Conservation (phyloP, 2,888 invertebrate genomes). For the Nomada fabriciana region DNA sequence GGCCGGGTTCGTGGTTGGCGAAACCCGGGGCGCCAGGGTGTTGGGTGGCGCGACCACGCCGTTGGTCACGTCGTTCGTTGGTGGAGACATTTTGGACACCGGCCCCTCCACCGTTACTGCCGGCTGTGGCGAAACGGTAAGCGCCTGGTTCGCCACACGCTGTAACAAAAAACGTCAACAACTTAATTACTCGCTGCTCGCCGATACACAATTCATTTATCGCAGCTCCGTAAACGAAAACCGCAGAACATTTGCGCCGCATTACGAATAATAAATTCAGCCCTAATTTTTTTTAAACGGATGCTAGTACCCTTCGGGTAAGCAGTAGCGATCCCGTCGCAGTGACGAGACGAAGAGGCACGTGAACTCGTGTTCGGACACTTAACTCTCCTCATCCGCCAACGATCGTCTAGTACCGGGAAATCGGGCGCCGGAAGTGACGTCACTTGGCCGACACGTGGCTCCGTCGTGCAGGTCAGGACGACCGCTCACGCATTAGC, state of each 20-base stretch:
- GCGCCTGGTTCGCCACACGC: conserved; percentile 84
- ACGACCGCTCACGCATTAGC: conserved; percentile 20
- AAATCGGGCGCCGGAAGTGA: conserved; percentile 75
- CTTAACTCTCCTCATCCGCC: conserved; percentile 74
- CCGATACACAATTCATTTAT: not conserved
- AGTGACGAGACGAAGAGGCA: conserved; percentile 29
- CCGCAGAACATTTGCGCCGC: not conserved
- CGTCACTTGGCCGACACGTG: conserved; percentile 68
- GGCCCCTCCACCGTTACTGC: conserved; percentile 84
- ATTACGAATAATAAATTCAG: not conserved
- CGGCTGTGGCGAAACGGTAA: conserved; percentile 84
- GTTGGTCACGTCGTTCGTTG: conserved; percentile 87
- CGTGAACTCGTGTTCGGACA: conserved; percentile 67
- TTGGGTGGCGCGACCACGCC: conserved; percentile 85
- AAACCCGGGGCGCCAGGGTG: conserved; percentile 85
- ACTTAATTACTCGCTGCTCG: conserved; percentile 20
- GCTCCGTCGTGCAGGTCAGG: conserved; percentile 58
- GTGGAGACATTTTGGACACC: conserved; percentile 83
- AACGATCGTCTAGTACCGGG: conserved; percentile 72
- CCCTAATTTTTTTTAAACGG: not conserved
- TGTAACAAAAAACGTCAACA: conserved; percentile 73
- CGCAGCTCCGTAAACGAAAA: not conserved
- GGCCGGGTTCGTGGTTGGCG: conserved; percentile 84
- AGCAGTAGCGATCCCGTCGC: not conserved
- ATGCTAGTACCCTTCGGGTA: no score